These are phyloP conservation scores for Lepidurus couesii DNA, from an alignment of 1,140 invertebrate genomes.

Conservation along the genomic window DNA sequence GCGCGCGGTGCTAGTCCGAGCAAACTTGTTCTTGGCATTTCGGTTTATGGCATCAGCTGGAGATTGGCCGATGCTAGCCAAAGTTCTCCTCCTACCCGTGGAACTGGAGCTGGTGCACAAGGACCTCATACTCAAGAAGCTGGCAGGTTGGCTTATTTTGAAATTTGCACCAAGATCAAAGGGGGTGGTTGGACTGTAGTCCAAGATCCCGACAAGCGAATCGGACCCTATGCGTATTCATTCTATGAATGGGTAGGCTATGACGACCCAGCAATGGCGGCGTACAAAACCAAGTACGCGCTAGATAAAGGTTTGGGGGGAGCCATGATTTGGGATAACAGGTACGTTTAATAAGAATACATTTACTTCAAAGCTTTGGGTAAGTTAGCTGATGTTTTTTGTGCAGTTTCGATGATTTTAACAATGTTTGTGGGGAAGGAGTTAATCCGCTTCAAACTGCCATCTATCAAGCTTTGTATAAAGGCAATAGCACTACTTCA, in stretches of 20 bases:
- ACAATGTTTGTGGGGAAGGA: slow-evolving; percentile 31
- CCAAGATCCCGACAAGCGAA: slow-evolving; percentile 24
- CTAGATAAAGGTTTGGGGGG: slow-evolving; percentile 27
- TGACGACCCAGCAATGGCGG: slow-evolving; percentile 37
- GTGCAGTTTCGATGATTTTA: slow-evolving; percentile 31
- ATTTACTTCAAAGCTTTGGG: not conserved
- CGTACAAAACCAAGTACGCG: slow-evolving; percentile 37
- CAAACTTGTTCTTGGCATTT: slow-evolving; percentile 31
- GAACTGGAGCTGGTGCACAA: slow-evolving; percentile 28
- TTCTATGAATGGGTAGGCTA: slow-evolving; percentile 37
- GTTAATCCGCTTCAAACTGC: slow-evolving; percentile 28
- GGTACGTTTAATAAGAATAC: not conserved
- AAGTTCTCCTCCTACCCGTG: slow-evolving; percentile 27
- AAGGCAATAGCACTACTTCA: not conserved
- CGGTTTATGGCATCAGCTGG: slow-evolving; percentile 26
- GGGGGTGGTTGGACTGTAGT: slow-evolving; percentile 36
- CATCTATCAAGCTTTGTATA: slow-evolving; percentile 12
- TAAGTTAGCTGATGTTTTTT: not conserved
- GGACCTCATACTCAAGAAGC: slow-evolving; percentile 36
- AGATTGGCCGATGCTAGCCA: slow-evolving; percentile 23
- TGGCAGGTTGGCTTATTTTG: slow-evolving; percentile 38
- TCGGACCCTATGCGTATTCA: slow-evolving; percentile 30
- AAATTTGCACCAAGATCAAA: slow-evolving; percentile 36
- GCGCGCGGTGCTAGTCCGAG: not conserved
- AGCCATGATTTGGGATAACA: slow-evolving; percentile 32